These are phyloP conservation scores for Salvelinus alpinus DNA, from an alignment of 2,113 vertebrate genomes.

Conservation along the genomic window DNA sequence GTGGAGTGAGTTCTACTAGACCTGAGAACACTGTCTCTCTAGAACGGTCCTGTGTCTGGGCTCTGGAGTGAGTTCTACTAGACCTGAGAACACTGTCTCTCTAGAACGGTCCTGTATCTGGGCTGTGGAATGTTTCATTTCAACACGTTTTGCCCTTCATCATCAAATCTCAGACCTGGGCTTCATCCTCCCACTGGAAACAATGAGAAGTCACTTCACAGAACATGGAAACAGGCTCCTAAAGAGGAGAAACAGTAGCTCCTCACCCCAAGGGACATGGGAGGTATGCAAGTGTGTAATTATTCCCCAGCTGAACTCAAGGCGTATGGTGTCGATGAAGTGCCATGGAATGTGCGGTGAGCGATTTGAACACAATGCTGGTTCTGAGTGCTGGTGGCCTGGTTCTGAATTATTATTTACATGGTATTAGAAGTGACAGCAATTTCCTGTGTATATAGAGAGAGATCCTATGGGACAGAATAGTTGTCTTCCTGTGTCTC, in stretches of 20 bases:
- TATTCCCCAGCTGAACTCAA: not conserved
- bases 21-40: no score
- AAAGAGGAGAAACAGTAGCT: slow-evolving; percentile 15
- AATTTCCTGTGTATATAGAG: not conserved
- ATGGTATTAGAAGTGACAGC: no score
- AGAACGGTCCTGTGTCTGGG: no score
- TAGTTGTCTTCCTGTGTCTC: not conserved
- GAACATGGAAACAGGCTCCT: not conserved
- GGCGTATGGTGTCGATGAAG: no score
- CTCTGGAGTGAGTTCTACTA: not conserved
- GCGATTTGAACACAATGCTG: no score
- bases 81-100: no score
- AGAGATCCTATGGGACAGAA: not conserved
- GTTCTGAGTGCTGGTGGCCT: no score
- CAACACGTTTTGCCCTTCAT: slow-evolving; percentile 13
- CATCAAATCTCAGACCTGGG: not conserved
- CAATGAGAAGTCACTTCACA: not conserved
- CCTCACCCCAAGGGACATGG: not conserved
- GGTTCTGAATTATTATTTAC: no score
- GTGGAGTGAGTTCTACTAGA: not conserved
- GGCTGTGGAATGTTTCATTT: slow-evolving; percentile 21
- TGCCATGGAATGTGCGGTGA: no score
- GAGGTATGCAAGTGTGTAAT: no score
- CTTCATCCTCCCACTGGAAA: not conserved
- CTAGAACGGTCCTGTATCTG: not conserved